phyloP scores from a whole-genome alignment of 2,797 vertebrate genomes.

The Sciurus carolinensis region DNA sequence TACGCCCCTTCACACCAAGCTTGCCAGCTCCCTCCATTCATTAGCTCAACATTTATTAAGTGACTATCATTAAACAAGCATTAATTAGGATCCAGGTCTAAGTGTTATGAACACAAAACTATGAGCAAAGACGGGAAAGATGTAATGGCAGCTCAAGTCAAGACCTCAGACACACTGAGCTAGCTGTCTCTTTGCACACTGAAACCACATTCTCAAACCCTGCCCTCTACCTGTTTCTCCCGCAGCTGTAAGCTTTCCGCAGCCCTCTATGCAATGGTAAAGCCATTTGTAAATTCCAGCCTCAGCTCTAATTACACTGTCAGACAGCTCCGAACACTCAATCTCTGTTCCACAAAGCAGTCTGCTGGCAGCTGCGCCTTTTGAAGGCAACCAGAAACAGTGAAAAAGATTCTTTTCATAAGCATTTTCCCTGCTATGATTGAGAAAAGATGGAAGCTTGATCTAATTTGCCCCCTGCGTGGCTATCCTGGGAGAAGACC shows the following conservation, averaged over 20 bases:
- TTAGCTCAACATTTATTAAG: constrained; percentile 32
- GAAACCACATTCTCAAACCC: neutral
- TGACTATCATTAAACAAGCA: constrained; percentile 51
- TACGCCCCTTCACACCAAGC: neutral
- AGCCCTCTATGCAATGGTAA: neutral
- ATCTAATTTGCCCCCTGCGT: constrained; percentile 41
- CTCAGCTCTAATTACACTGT: constrained; percentile 69
- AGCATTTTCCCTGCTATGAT: neutral
- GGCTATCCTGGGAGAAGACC: neutral
- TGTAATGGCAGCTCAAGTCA: neutral
- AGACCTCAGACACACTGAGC: constrained; percentile 48
- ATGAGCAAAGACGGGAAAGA: constrained; percentile 56
- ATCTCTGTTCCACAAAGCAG: constrained; percentile 2
- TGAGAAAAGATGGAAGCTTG: neutral
- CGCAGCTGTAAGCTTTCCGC: neutral
- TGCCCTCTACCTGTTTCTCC: neutral
- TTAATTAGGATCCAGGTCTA: constrained; percentile 35
- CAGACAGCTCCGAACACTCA: constrained; percentile 24
- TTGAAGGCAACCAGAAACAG: constrained; percentile 42
- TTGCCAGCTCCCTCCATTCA: constrained; percentile 1
- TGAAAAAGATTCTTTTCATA: neutral
- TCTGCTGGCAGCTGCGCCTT: constrained; percentile 44
- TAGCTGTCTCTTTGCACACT: neutral
- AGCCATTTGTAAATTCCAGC: constrained; percentile 69
- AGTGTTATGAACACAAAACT: constrained; percentile 75